These are phyloP conservation scores for Zygogramma bicolorata DNA, from an alignment of 2,888 invertebrate genomes.

Conservation along the genomic window DNA sequence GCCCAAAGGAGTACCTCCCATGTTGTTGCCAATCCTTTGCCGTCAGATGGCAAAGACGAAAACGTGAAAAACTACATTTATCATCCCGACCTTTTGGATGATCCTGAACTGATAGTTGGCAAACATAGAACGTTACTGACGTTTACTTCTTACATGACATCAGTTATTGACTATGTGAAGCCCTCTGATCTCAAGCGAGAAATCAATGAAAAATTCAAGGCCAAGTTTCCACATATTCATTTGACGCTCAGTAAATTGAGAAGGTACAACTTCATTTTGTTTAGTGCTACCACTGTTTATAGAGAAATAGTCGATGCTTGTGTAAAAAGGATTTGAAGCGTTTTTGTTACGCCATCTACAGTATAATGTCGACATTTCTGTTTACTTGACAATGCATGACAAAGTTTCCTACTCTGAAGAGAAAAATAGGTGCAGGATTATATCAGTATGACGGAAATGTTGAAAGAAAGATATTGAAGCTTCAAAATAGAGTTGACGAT, in stretches of 20 bases:
- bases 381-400: too few relatives aligned
- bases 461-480: too few relatives aligned
- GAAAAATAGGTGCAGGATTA: too few relatives aligned
- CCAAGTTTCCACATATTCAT: conserved; percentile 94
- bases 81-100: conserved; percentile 90
- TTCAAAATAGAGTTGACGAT: too few relatives aligned
- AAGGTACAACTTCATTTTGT: conserved; percentile 73
- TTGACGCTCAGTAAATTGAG: conserved; percentile 94
- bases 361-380: too few relatives aligned
- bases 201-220: conserved; percentile 95
- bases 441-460: too few relatives aligned
- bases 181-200: conserved; percentile 97
- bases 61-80: conserved; percentile 67
- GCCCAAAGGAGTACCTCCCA: conserved; percentile 68
- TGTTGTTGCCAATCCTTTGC: conserved; percentile 67
- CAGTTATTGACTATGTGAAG: conserved; percentile 95
- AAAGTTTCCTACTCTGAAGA: too few relatives aligned
- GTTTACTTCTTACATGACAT: conserved; percentile 92
- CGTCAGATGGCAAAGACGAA: conserved; percentile 67
- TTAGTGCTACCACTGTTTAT: too few relatives aligned
- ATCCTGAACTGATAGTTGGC: conserved; percentile 91
- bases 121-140: conserved; percentile 89
- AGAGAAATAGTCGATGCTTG: too few relatives aligned
- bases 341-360: too few relatives aligned
- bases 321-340: too few relatives aligned